phyloP scores from a whole-genome alignment of 2,888 invertebrate genomes.

The Cynaeus angustus region DNA sequence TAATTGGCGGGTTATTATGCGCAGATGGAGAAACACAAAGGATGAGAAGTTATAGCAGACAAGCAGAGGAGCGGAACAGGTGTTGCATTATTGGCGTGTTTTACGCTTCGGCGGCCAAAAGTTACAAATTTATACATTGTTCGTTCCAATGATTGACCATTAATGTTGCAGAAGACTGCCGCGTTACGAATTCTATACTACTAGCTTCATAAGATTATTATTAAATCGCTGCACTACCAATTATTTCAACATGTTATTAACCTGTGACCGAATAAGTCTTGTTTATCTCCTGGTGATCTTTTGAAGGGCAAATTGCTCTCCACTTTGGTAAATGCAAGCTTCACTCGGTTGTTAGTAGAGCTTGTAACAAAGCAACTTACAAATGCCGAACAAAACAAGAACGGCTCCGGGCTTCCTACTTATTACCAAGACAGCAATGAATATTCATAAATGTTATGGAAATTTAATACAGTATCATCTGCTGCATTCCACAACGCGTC shows the following conservation, averaged over 20 bases:
- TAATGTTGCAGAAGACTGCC: too few species aligned
- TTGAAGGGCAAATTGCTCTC: not conserved
- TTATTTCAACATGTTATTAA: too few species aligned
- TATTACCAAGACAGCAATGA: conserved; percentile 30
- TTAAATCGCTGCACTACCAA: too few species aligned
- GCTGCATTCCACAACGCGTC: conserved; percentile 4
- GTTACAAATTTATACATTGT: too few species aligned
- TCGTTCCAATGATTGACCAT: too few species aligned
- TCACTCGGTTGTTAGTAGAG: conserved; percentile 8
- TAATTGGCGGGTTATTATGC: conserved; percentile 11
- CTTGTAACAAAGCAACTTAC: not conserved
- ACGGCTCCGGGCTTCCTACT: conserved; percentile 29
- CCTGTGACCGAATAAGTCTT: too few species aligned
- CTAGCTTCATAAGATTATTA: too few species aligned
- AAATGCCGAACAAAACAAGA: conserved; percentile 16
- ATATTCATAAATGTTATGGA: conserved; percentile 43
- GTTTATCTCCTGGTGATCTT: not conserved
- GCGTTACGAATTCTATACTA: too few species aligned
- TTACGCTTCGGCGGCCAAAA: not conserved
- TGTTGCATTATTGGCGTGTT: not conserved
- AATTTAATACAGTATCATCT: conserved; percentile 42
- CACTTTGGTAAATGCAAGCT: too few species aligned
- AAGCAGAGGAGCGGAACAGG: not conserved
- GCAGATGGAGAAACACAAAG: conserved; percentile 16
- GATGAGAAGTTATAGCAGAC: too few species aligned